Percentiles rank a stretch among this genome's conserved stretches.
Evolutionary conservation across 2,113 vertebrate species (phyloP).

Genomic region (Mionectes macconnelli): DNA sequence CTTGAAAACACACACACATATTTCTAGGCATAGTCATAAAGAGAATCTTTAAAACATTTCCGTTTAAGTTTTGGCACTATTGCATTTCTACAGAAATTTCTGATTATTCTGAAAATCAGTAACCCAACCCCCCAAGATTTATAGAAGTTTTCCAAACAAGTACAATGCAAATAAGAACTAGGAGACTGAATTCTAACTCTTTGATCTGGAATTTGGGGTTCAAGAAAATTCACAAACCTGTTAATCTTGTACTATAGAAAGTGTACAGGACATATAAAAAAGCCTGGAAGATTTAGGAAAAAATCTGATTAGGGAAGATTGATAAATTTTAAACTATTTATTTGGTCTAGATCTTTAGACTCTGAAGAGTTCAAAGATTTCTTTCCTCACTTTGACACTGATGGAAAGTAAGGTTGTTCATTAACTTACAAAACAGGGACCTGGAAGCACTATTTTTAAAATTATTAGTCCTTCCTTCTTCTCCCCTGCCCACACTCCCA

Average conservation of each 20-base stretch:
- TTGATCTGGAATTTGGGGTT: not conserved
- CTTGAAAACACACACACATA: not conserved
- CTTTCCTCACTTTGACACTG: not conserved
- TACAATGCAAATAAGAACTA: not conserved
- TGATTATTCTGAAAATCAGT: not conserved
- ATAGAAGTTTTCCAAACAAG: not conserved
- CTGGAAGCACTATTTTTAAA: not conserved
- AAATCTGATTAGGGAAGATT: accelerated
- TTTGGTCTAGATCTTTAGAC: not conserved
- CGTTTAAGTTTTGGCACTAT: not conserved
- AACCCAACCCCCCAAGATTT: accelerated
- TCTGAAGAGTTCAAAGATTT: not conserved
- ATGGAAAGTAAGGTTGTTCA: not conserved
- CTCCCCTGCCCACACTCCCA: not conserved
- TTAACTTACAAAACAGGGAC: not conserved
- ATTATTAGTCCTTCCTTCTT: not conserved
- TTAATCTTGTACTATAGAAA: not conserved
- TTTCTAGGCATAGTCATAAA: not conserved
- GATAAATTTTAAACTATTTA: not conserved
- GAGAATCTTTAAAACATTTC: not conserved
- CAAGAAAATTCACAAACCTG: not conserved
- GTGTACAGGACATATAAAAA: not conserved
- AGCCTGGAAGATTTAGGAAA: accelerated
- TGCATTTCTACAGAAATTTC: not conserved
- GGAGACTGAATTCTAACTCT: not conserved